Conservation (phyloP, 2,113 vertebrate genomes). For the Bucco capensis region DNA sequence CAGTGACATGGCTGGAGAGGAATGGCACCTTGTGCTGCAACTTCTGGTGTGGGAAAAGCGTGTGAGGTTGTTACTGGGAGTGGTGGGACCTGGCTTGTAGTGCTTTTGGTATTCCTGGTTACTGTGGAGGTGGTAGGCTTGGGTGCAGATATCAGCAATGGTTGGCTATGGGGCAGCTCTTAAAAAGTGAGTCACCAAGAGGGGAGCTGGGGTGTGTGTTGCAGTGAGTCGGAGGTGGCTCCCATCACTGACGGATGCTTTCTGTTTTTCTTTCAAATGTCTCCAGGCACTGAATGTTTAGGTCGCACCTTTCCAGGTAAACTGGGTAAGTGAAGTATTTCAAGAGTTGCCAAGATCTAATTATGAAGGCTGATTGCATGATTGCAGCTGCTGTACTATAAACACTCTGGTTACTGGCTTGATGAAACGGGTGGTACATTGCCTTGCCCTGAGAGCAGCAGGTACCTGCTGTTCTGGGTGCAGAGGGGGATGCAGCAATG, state of each 20-base stretch:
- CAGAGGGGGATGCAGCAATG: neutral
- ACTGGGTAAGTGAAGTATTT: constrained; percentile 47
- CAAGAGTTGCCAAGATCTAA: constrained; percentile 53
- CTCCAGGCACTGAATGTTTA: constrained; percentile 53
- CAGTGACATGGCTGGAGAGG: neutral
- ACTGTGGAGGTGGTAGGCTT: neutral
- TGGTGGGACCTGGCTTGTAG: neutral
- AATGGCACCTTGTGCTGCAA: fast-evolving
- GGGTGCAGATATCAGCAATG: neutral
- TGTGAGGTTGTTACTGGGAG: fast-evolving
- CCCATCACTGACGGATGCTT: constrained; percentile 18
- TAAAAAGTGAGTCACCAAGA: neutral
- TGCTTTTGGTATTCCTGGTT: neutral
- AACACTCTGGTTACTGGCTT: neutral
- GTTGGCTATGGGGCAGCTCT: neutral
- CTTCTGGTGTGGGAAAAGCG: neutral
- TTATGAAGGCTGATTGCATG: constrained; percentile 35
- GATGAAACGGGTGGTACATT: neutral
- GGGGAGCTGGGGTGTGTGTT: constrained; percentile 8
- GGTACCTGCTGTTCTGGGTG: neutral
- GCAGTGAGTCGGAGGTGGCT: neutral
- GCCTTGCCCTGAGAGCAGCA: neutral
- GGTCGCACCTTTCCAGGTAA: constrained; percentile 62
- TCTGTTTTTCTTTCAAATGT: constrained; percentile 59
- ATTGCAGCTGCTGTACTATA: constrained; percentile 35